A percentile compares a stretch with the other conserved stretches of the same genome.
phyloP scores from a whole-genome alignment of 2,797 vertebrate genomes.

The Helarctos malayanus region DNA sequence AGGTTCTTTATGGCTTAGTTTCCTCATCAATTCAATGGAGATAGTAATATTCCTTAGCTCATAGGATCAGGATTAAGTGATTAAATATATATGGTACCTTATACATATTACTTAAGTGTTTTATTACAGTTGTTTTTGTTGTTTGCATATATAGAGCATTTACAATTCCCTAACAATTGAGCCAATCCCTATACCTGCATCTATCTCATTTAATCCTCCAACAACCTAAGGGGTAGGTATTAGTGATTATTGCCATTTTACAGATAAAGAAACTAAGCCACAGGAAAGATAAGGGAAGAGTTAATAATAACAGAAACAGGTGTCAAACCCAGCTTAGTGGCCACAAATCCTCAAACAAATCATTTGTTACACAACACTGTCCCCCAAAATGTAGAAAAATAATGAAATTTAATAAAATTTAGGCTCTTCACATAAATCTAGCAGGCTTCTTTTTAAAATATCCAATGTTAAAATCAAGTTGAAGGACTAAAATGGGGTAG shows the following conservation, averaged over 20 bases:
- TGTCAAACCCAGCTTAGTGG: neutral
- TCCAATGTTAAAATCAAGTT: slow-evolving; percentile 26
- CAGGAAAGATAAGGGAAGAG: neutral
- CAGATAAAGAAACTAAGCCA: neutral
- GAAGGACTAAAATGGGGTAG: neutral
- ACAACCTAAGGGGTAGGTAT: neutral
- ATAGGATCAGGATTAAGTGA: neutral
- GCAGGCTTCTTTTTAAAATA: neutral
- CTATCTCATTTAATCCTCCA: slow-evolving; percentile 14
- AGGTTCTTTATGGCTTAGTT: neutral
- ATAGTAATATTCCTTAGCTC: neutral
- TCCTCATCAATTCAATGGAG: neutral
- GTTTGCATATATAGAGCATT: neutral
- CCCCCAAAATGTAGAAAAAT: neutral
- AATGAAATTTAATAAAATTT: slow-evolving; percentile 56
- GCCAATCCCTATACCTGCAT: neutral
- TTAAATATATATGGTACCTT: neutral
- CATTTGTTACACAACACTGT: neutral
- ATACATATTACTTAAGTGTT: neutral
- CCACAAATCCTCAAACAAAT: slow-evolving; percentile 7
- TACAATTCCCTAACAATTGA: neutral
- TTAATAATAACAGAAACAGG: neutral
- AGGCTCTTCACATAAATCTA: neutral
- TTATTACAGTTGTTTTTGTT: neutral
- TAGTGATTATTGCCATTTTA: slow-evolving; percentile 13